phyloP scores from a whole-genome alignment of 1,140 invertebrate genomes.

The Zaprionus gabonicus region DNA sequence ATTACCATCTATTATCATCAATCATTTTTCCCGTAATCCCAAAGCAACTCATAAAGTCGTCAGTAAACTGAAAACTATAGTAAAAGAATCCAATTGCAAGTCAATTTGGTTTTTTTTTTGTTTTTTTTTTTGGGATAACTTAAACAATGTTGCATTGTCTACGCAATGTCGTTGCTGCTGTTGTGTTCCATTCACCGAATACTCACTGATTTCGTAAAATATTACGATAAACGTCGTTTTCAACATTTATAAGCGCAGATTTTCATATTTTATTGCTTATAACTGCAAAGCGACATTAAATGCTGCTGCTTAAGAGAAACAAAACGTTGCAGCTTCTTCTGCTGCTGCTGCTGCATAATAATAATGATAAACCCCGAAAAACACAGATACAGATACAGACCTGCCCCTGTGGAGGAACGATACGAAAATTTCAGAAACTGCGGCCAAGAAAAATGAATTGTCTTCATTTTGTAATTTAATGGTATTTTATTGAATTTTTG shows the following conservation, averaged over 20 bases:
- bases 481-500: slow-evolving; percentile 83
- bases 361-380: slow-evolving; percentile 30
- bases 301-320: slow-evolving; percentile 71
- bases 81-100: slow-evolving; percentile 37
- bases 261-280: slow-evolving; percentile 82
- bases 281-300: slow-evolving; percentile 83
- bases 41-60: slow-evolving; percentile 24
- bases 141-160: slow-evolving; percentile 47
- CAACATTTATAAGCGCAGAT: slow-evolving; percentile 67
- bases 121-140: slow-evolving; percentile 4
- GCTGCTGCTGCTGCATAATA: slow-evolving; percentile 16
- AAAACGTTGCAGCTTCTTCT: slow-evolving; percentile 50
- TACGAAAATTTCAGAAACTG: slow-evolving; percentile 18
- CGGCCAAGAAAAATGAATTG: slow-evolving; percentile 69
- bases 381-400: slow-evolving; percentile 12
- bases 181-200: slow-evolving; percentile 52
- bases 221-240: slow-evolving; percentile 78
- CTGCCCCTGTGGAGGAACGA: slow-evolving; percentile 43
- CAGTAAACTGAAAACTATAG: slow-evolving; percentile 11
- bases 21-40: slow-evolving; percentile 19
- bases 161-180: slow-evolving; percentile 19
- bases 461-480: slow-evolving; percentile 84
- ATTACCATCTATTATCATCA: slow-evolving; percentile 18
- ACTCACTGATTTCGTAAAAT: slow-evolving; percentile 80
- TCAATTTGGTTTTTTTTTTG: slow-evolving; percentile 21